Percentiles rank a stretch among this genome's conserved stretches.
Evolutionary conservation across 2,113 vertebrate genomes (phyloP).

Genomic region (Excalfactoria chinensis): DNA sequence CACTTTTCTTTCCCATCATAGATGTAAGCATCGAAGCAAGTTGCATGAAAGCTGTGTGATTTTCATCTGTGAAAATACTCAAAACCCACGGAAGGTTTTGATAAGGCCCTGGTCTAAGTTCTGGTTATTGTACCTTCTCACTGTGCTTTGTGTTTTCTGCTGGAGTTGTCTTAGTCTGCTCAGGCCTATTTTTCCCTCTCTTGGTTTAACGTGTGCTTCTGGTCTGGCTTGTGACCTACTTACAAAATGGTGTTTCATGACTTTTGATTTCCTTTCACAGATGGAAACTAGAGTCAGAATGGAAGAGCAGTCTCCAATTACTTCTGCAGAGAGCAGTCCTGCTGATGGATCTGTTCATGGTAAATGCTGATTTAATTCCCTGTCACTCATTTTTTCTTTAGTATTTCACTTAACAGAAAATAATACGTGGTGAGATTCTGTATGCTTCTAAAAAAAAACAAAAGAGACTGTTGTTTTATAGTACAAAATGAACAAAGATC

Average conservation of each 20-base stretch:
- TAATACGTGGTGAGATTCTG: constrained; percentile 9
- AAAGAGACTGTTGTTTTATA: not conserved
- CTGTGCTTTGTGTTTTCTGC: not conserved
- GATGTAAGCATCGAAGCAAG: not conserved
- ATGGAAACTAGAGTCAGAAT: constrained; percentile 74
- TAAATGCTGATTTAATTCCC: constrained; percentile 70
- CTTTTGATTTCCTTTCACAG: constrained; percentile 76
- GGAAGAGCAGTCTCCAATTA: constrained; percentile 62
- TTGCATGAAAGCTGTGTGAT: not conserved
- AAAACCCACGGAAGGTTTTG: not conserved
- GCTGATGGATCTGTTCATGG: constrained; percentile 71
- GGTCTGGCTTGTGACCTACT: constrained; percentile 50
- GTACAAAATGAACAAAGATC: constrained; percentile 32
- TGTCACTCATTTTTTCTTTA: constrained; percentile 17
- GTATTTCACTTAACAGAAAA: constrained; percentile 20
- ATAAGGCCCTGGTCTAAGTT: not conserved
- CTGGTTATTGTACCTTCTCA: not conserved
- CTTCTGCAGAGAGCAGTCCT: constrained; percentile 66
- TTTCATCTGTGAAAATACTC: not conserved
- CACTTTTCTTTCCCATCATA: not conserved
- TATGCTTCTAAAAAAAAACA: constrained; percentile 26
- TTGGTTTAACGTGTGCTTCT: constrained; percentile 8
- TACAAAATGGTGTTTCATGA: constrained; percentile 27
- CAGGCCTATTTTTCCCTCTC: not conserved
- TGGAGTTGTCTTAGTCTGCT: not conserved